Evolutionary conservation across 2,113 vertebrate species (phyloP).

Genomic region (Pseudorhombus dupliciocellatus): DNA sequence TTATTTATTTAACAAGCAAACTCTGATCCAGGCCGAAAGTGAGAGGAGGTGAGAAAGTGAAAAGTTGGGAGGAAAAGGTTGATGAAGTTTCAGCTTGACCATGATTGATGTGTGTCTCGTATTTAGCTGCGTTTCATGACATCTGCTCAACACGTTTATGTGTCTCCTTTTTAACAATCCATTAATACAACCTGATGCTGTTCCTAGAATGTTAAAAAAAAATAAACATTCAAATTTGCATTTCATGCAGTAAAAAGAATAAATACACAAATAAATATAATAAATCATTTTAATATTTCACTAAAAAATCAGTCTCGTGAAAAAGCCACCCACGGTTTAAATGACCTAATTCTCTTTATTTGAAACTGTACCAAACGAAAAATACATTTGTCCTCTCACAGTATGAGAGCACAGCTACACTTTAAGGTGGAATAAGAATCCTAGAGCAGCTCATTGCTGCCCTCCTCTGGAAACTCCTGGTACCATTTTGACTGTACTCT

Average conservation of each 20-base stretch:
- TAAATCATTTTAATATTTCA: conserved; percentile 1
- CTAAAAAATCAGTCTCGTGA: background rate
- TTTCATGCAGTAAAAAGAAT: background rate
- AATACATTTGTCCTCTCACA: background rate
- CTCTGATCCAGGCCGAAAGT: conserved; percentile 32
- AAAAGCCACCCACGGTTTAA: background rate
- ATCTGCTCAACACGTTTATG: background rate
- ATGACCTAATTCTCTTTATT: background rate
- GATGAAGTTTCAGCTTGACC: conserved; percentile 42
- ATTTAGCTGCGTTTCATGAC: background rate
- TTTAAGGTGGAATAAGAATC: background rate
- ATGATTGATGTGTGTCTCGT: conserved; percentile 3
- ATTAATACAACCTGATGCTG: background rate
- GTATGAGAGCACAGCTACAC: background rate
- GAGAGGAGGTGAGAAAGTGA: conserved; percentile 45
- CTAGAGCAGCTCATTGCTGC: conserved; percentile 56
- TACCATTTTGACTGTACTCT: background rate
- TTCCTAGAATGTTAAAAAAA: background rate
- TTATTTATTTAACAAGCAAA: conserved; percentile 70
- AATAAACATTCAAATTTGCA: too few species aligned
- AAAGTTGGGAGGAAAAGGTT: conserved; percentile 45
- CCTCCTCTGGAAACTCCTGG: conserved; percentile 58
- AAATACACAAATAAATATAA: background rate
- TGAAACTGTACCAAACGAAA: background rate
- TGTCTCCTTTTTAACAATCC: background rate